phyloP scores from a whole-genome alignment of 2,888 invertebrate genomes.

The Coelogynopora nodosa region DNA sequence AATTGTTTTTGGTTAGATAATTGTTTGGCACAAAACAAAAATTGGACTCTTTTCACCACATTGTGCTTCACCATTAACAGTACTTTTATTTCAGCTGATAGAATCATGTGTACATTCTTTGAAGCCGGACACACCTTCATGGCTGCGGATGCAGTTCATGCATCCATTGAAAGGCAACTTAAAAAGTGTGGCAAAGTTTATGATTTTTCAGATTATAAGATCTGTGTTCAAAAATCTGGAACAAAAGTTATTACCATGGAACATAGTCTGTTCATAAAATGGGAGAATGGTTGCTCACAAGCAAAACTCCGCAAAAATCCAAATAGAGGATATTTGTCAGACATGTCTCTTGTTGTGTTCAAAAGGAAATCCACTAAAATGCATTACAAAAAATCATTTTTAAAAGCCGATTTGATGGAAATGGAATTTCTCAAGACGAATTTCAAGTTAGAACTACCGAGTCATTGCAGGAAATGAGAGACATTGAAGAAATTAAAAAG shows the following conservation, averaged over 20 bases:
- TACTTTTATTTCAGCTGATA: constrained; percentile 3
- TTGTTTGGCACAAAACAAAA: not conserved
- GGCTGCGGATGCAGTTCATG: not conserved
- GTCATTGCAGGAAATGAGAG: not conserved
- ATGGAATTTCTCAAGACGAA: not conserved
- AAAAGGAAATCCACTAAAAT: not conserved
- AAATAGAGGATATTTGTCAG: not conserved
- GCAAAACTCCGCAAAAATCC: not conserved
- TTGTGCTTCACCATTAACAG: not conserved
- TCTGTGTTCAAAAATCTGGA: not conserved
- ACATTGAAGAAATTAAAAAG: not conserved
- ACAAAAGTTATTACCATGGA: not conserved
- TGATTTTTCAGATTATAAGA: constrained; percentile 8
- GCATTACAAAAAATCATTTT: not conserved
- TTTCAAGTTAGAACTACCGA: not conserved
- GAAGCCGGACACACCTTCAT: constrained; percentile 21
- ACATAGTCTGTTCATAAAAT: not conserved
- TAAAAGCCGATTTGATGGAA: not conserved
- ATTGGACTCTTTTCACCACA: constrained; percentile 17
- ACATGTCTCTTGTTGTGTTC: not conserved
- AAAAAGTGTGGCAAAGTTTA: not conserved
- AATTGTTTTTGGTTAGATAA: constrained; percentile 2
- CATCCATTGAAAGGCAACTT: not conserved
- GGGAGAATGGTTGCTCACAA: not conserved
- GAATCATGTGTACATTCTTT: not conserved